A percentile compares a stretch with the other conserved stretches of the same genome.
Conservation (phyloP, 2,113 vertebrate genomes). For the Theristicus caerulescens region DNA sequence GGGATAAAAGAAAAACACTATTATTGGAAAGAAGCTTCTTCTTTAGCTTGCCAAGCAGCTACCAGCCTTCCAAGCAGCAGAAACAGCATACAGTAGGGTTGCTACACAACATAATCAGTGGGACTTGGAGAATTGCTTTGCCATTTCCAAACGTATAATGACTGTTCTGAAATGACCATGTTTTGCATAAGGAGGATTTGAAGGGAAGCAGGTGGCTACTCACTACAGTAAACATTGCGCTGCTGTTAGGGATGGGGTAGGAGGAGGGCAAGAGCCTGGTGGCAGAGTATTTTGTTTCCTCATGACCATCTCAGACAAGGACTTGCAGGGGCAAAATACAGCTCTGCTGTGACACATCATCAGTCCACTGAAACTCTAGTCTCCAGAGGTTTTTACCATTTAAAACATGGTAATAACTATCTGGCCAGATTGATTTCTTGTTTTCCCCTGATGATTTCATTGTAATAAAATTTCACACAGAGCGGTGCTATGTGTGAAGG, state of each 20-base stretch:
- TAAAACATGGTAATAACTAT: background rate
- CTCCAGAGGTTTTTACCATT: background rate
- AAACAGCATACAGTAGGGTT: slow-evolving; percentile 4
- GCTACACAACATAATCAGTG: slow-evolving; percentile 22
- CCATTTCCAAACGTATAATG: background rate
- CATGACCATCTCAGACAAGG: background rate
- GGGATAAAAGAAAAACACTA: slow-evolving; percentile 32
- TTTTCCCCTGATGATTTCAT: background rate
- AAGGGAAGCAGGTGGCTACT: slow-evolving; percentile 1
- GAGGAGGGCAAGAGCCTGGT: background rate
- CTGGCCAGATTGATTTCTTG: background rate
- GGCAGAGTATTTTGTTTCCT: background rate
- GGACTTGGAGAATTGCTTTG: slow-evolving; percentile 23
- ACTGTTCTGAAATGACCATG: background rate
- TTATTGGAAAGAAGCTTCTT: slow-evolving; percentile 55
- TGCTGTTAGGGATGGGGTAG: background rate
- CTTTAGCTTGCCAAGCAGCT: slow-evolving; percentile 52
- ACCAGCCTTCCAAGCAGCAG: slow-evolving; percentile 49
- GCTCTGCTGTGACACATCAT: background rate
- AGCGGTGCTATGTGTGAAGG: background rate
- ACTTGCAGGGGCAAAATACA: background rate
- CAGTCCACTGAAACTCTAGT: background rate
- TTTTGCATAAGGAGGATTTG: slow-evolving; percentile 1
- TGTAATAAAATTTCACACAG: background rate
- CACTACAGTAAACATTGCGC: background rate